phyloP scores from a whole-genome alignment of 2,888 invertebrate species.

The Creontiades dilutus region DNA sequence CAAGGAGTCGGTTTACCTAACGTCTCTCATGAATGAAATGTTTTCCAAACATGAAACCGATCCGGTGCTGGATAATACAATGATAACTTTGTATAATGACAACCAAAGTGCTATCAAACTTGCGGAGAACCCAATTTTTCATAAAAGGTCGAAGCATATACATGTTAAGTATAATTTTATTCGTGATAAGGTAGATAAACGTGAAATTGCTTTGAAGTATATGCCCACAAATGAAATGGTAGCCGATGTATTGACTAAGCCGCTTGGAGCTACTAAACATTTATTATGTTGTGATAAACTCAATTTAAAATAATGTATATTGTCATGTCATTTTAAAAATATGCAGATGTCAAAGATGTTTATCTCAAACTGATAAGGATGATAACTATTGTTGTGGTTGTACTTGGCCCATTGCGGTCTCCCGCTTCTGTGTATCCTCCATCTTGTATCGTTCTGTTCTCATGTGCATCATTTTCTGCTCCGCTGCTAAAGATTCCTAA shows the following conservation, averaged over 20 bases:
- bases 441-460: too few species aligned
- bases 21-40: background rate
- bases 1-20: slow-evolving; percentile 18
- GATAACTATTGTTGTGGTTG: too few species aligned
- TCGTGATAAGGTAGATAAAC: background rate
- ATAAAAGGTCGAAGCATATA: slow-evolving; percentile 30
- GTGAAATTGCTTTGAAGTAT: background rate
- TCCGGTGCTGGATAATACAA: background rate
- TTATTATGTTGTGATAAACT: background rate
- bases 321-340: too few species aligned
- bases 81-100: background rate
- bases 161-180: slow-evolving; percentile 17
- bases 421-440: too few species aligned
- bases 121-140: background rate
- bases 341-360: too few species aligned
- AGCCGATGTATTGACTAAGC: background rate
- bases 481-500: too few species aligned
- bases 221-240: background rate
- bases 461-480: too few species aligned
- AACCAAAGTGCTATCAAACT: slow-evolving; percentile 46
- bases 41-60: background rate
- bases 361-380: too few species aligned
- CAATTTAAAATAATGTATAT: too few species aligned
- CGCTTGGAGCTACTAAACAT: background rate
- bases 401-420: too few species aligned